Percentiles rank a stretch among this genome's conserved stretches.
Conservation (phyloP, 2,113 vertebrate species). For the Tiliqua scincoides region DNA sequence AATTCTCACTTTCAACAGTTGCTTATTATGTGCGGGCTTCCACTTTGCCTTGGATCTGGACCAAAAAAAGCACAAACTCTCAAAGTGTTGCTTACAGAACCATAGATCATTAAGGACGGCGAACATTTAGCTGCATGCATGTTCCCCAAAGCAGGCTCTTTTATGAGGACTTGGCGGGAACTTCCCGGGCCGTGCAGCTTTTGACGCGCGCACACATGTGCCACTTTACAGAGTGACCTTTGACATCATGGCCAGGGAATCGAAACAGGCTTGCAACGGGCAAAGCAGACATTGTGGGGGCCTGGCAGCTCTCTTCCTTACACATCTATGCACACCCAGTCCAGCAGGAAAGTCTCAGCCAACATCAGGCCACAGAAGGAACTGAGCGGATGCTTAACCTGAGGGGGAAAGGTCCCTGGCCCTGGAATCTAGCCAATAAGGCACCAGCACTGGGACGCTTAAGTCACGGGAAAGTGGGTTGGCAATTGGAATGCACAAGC, state of each 20-base stretch:
- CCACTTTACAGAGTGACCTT: not conserved
- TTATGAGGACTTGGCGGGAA: not conserved
- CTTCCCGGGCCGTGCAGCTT: too few relatives aligned
- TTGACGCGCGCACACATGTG: not conserved
- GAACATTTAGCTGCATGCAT: not conserved
- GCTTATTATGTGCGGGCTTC: constrained; percentile 33
- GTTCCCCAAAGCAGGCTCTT: not conserved
- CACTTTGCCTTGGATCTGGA: constrained; percentile 34
- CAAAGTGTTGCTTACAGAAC: constrained; percentile 30
- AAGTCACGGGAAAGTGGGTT: not conserved
- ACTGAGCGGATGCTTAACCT: too few relatives aligned
- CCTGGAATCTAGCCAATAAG: not conserved
- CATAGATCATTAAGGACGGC: constrained; percentile 35
- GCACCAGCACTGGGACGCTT: not conserved
- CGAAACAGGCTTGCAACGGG: too few relatives aligned
- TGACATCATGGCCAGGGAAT: not conserved
- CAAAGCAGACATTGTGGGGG: too few relatives aligned
- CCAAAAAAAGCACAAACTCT: constrained; percentile 42
- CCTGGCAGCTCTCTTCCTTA: not conserved
- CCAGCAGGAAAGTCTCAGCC: not conserved
- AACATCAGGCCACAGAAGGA: not conserved
- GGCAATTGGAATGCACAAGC: not conserved
- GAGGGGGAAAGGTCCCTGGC: not conserved
- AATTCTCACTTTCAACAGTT: constrained; percentile 44
- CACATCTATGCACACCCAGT: not conserved